Base-by-base conservation (phyloP, 2,888 invertebrate species). In the Linnaemya vulpina region DNA sequence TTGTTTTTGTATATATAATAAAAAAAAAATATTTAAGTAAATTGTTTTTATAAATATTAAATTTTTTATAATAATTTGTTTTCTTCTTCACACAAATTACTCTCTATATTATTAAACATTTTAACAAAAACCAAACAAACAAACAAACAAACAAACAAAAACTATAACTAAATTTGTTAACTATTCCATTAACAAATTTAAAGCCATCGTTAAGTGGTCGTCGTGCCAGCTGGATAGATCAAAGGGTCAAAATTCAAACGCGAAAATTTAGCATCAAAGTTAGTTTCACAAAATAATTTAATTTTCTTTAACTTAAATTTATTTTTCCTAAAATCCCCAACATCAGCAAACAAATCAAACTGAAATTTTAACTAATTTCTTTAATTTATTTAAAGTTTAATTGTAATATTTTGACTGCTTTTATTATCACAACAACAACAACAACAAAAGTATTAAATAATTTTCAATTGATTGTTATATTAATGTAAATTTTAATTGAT, bases 231-330 rank as follows among this genome's bases (percentile, higher is more conserved):
- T 92, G 92, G 92, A 92, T 92, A 92, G 92, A 92, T 90, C 92
- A 92, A 92, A 92, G 92, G 92, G 92, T 92, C 92, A 92, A 92
- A 92, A 91, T 92, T 91, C 92, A 92, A 91, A 92, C 92, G 91
- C 91, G 92, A 91, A 92, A 92, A 92, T 92, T 92, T 92, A 92
- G 92, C 92, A 92, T 92, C 92, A 92, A 92, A 92, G 92, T 92
- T 92, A 92, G 92, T 92, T 90, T 92, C 91, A 91, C 86, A 84
- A 63, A 78, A 79, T 65, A 73, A 73, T 79, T 79, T 87, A 73
- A 82, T 70, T 80, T 63, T 65, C 38, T 67, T 67, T 58, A 79
- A 73, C 65, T 76, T 67, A 78, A 70, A 13, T 80, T 68, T 38
- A 30, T 30, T 55, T 71, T 62, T 53, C 67, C 35, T 74, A 73